phyloP scores from a whole-genome alignment of 2,888 invertebrate species.

The Geotrupes spiniger region DNA sequence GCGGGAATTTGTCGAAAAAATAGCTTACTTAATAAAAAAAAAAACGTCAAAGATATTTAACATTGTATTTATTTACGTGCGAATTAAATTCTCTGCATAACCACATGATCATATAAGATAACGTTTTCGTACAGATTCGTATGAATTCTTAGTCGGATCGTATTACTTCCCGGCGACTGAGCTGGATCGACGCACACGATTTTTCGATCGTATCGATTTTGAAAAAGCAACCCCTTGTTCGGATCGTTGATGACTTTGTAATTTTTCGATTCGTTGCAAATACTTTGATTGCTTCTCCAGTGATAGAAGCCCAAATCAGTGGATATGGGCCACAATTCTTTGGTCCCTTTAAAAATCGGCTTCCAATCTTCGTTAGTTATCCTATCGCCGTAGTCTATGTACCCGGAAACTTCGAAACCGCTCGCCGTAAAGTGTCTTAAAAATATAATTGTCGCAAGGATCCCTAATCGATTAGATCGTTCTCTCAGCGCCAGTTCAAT shows the following conservation, averaged over 20 bases:
- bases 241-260: constrained; percentile 73
- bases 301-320: constrained; percentile 76
- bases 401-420: constrained; percentile 80
- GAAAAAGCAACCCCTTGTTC: constrained; percentile 71
- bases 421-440: constrained; percentile 64
- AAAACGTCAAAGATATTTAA: no score
- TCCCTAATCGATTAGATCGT: constrained; percentile 68
- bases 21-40: no score
- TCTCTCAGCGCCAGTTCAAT: constrained; percentile 71
- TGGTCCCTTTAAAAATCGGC: constrained; percentile 63
- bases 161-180: constrained; percentile 63
- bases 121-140: constrained; percentile 70
- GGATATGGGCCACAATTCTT: constrained; percentile 63
- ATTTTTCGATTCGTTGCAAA: constrained; percentile 73
- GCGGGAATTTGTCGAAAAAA: no score
- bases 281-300: constrained; percentile 69
- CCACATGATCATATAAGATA: constrained; percentile 77
- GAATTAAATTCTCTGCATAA: constrained; percentile 53
- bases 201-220: constrained; percentile 77
- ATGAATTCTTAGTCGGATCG: constrained; percentile 60
- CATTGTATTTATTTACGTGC: constrained; percentile 1
- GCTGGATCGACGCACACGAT: constrained; percentile 70
- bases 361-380: constrained; percentile 71
- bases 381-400: constrained; percentile 79
- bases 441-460: constrained; percentile 79